Percentiles rank a stretch among this genome's conserved stretches.
Evolutionary conservation across 2,797 vertebrate species (phyloP).

Genomic region (Eulemur rubriventer): DNA sequence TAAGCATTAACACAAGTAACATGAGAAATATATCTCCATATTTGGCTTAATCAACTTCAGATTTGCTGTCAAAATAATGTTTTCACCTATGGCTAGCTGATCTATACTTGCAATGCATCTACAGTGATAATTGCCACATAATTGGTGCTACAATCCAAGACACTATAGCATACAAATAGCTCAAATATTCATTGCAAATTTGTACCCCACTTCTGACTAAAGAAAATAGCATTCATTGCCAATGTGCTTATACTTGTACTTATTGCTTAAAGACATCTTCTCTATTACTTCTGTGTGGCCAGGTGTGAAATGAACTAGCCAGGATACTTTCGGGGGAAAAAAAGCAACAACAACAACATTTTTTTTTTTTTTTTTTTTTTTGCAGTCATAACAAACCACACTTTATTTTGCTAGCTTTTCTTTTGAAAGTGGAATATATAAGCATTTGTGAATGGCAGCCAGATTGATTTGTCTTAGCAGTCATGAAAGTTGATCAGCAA

Average conservation of each 20-base stretch:
- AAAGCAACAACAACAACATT: background rate
- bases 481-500: background rate
- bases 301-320: conserved; percentile 80
- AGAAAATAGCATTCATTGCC: conserved; percentile 65
- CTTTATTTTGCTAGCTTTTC: background rate
- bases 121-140: background rate
- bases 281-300: conserved; percentile 78
- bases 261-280: conserved; percentile 72
- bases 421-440: background rate
- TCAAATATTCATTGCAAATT: conserved; percentile 73
- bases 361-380: background rate
- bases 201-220: conserved; percentile 60
- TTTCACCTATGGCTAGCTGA: background rate
- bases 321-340: conserved; percentile 53
- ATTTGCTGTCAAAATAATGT: background rate
- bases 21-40: background rate
- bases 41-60: background rate
- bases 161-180: conserved; percentile 62
- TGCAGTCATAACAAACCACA: background rate
- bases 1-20: background rate
- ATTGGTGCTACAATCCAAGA: background rate
- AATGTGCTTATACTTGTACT: conserved; percentile 62
- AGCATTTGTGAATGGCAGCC: background rate
- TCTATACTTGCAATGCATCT: background rate
- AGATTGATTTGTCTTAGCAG: conserved; percentile 8